Evolutionary conservation across 1,140 invertebrate genomes (phyloP), one percentile per base, ranked within the genome.

Genomic region (Bombus consobrinus): DNA sequence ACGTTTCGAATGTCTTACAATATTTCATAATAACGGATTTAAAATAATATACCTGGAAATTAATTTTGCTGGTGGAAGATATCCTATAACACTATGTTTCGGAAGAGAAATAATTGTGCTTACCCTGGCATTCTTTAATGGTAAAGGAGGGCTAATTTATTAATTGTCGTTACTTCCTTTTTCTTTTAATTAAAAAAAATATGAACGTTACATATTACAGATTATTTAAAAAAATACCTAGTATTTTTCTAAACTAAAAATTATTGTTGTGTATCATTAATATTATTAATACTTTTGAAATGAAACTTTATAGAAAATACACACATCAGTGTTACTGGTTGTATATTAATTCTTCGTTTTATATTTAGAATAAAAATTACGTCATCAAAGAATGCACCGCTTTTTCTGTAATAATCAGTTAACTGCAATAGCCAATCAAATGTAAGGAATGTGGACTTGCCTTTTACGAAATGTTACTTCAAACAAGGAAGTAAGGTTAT

Each of bases 91-190:
- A 73, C 39, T 85, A 85, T 80, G 76, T 85, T 85, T 85, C 68
- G 10, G 66, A 72, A 85, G 57, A 85, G 57, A 85, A 83, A 71
- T 76, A 75, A 71, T 71, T 62, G 57, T 83, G 81, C 86, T 84
- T 87, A 87, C 86, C 86, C 86, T 78, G 86, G 86, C 86, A 87
- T 87, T 84, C 75, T 87, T 87, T 87, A 74, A 74, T 47, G 47
- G 74, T 84, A 76, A 79, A 25, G 81, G n/a, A 86, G 72, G 83
- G n/a, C 32, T 77, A 76, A 80, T 53, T 81, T 74, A 81, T 68
- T 25, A 82, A 18, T 12, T 47, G 25, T 74, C 43, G 43, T 53
- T 81, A 53, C n/a, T 74, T 39, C 75, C 57, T 47, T 41, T 74
- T 57, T 74, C 66, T 28, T 34, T 68, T 15, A 66, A 57, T 47